These are phyloP conservation scores for Chirona hameri DNA, from an alignment of 2,888 invertebrate species.

Conservation along the genomic window DNA sequence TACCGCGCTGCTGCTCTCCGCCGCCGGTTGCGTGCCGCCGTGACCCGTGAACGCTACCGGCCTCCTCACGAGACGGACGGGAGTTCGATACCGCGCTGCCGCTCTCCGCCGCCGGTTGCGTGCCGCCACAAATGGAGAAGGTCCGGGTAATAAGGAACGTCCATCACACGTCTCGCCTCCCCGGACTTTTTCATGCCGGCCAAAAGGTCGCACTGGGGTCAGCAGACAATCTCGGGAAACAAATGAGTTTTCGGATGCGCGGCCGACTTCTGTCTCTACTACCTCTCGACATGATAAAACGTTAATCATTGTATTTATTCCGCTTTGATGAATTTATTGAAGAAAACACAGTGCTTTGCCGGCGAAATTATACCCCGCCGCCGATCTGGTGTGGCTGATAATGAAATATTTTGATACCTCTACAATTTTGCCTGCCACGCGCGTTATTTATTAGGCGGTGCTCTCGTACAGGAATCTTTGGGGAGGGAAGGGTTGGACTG, in stretches of 20 bases:
- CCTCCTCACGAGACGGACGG: no score
- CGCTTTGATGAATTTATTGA: slow-evolving; percentile 25
- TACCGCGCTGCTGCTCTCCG: no score
- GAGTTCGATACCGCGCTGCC: no score
- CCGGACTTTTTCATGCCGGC: background rate
- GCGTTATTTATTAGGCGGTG: background rate
- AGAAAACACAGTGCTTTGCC: slow-evolving; percentile 23
- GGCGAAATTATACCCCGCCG: background rate
- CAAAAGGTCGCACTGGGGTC: slow-evolving; percentile 5
- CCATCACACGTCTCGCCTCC: background rate
- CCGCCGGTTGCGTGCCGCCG: no score
- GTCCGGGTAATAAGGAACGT: background rate
- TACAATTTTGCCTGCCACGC: slow-evolving; percentile 6
- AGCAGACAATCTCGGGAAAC: slow-evolving; percentile 7
- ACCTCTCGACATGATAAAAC: slow-evolving; percentile 28
- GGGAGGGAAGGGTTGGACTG: background rate
- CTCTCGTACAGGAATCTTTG: background rate
- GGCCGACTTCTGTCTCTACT: slow-evolving; percentile 10
- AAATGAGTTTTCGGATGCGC: slow-evolving; percentile 2
- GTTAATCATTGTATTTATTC: slow-evolving; percentile 28
- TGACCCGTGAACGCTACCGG: no score
- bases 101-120: background rate
- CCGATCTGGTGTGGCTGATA: slow-evolving; percentile 26
- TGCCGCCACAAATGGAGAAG: slow-evolving; percentile 10
- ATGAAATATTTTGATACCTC: slow-evolving; percentile 27